Evolutionary conservation across 2,888 invertebrate genomes (phyloP), one percentile per base, ranked within the genome.

Genomic region (Synanthedon myopaeformis): DNA sequence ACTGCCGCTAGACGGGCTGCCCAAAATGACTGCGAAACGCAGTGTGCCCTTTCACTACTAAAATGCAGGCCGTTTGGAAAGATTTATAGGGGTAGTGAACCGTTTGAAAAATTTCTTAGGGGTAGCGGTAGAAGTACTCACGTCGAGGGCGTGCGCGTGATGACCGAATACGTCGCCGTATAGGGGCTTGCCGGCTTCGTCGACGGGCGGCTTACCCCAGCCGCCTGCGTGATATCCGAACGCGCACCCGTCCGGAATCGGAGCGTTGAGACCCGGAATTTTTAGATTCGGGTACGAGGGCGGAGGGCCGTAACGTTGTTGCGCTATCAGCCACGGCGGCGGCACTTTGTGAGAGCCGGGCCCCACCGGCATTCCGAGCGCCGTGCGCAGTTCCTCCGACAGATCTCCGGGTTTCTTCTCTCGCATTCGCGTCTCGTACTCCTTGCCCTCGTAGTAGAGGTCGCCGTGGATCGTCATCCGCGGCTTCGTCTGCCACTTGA

Each of bases 151-250:
- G 41, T 89, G 89, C 50, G 90, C 89, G 58, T 92, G 92, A 12
- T 96, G 93, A 4, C 99, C 99, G 74, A 99, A 99, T 3, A 99
- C 99, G 81, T 99, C 99, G 2, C 99, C 99, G 75, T 99, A 99
- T 1, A 99, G 86, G 0, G 99, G 99, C 76, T 97, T 95, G 42
- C 99, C 99, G 58, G 93, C 94, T 82, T 99, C 99, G 82, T 99
- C 99, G 0, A 99, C 99, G 0, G 99, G 99, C 11, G 99, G 99
- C 78, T 99, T 99, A 57, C 99, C 99, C 99, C 99, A 99, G 28
- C 99, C 99, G 45, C 98, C 99, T 0, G 99, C 98, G 85, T 99
- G 99, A 81, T 99, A 99, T 14, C 99, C 99, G 79, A 99, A 99
- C 0, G 97, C 95, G 72, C 98, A 99, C 2, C 94, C 93, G 57